These are phyloP conservation scores for Meandrusa payeni DNA, from an alignment of 2,888 invertebrate species.

Conservation along the genomic window DNA sequence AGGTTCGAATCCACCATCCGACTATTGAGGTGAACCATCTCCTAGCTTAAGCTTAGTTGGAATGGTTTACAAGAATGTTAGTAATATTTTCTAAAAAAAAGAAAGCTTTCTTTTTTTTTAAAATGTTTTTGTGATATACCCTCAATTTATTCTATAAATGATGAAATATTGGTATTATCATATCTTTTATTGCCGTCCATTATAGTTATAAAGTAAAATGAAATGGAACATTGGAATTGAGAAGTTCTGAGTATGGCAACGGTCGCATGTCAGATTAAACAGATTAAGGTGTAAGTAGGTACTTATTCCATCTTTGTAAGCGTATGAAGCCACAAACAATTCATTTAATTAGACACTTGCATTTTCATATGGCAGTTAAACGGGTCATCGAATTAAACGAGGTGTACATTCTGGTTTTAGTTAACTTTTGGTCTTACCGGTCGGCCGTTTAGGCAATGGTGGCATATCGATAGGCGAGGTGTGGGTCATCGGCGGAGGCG, in stretches of 20 bases:
- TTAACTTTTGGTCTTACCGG: conserved; percentile 76
- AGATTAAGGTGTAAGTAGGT: conserved; percentile 5
- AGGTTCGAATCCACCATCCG: too few species aligned
- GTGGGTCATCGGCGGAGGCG: conserved; percentile 69
- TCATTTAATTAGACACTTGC: conserved; percentile 20
- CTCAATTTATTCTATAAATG: too few species aligned
- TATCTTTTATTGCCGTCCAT: too few species aligned
- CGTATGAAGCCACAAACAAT: conserved; percentile 17
- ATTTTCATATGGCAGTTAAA: conserved; percentile 13
- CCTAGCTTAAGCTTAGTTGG: too few species aligned
- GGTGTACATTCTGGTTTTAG: conserved; percentile 8
- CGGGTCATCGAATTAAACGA: conserved; percentile 10
- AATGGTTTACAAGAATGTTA: too few species aligned
- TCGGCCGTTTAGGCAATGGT: conserved; percentile 90
- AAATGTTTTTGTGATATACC: too few species aligned
- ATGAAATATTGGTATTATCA: too few species aligned
- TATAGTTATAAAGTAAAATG: too few species aligned
- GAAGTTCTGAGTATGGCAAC: conserved; percentile 11
- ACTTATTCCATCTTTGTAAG: conserved; percentile 15
- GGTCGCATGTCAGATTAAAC: conserved; percentile 10
- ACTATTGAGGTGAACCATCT: too few species aligned
- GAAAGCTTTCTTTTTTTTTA: too few species aligned
- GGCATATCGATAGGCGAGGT: conserved; percentile 84
- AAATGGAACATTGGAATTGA: conserved; percentile 8
- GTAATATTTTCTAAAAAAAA: too few species aligned